A percentile compares a stretch with the other conserved stretches of the same genome.
These are phyloP conservation scores for Drosophila merina DNA, from an alignment of 2,888 invertebrate species.

Conservation along the genomic window DNA sequence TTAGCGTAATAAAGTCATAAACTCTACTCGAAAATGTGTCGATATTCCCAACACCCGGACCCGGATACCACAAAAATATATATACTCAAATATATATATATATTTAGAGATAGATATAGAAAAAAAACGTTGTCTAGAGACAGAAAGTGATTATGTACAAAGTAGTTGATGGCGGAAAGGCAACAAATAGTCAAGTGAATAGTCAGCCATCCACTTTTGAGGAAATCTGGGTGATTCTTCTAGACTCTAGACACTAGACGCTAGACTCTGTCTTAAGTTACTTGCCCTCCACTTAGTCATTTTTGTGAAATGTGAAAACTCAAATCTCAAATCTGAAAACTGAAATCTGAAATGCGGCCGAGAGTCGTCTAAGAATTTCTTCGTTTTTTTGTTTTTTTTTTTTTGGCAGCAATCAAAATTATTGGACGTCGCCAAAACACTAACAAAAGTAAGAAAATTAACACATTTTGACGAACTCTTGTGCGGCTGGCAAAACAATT, in stretches of 20 bases:
- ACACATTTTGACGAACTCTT: slow-evolving; percentile 60
- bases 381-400: background rate
- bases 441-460: slow-evolving; percentile 55
- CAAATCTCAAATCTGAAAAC: no score
- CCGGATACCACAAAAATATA: slow-evolving; percentile 15
- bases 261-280: background rate
- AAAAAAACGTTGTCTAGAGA: background rate
- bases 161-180: background rate
- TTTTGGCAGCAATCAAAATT: slow-evolving; percentile 77
- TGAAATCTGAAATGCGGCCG: slow-evolving; percentile 43
- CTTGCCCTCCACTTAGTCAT: no score
- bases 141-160: background rate
- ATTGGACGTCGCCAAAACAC: slow-evolving; percentile 43
- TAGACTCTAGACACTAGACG: background rate
- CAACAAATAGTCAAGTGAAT: slow-evolving; percentile 1
- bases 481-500: slow-evolving; percentile 56
- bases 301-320: no score
- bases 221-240: slow-evolving; percentile 1
- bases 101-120: background rate
- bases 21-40: slow-evolving; percentile 21
- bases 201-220: slow-evolving; percentile 5
- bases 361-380: slow-evolving; percentile 29
- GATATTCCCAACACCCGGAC: slow-evolving; percentile 9
- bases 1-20: slow-evolving; percentile 55
- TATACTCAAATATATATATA: background rate